phyloP scores from a whole-genome alignment of 2,888 invertebrate genomes.

The Cryptocephalus moraei region DNA sequence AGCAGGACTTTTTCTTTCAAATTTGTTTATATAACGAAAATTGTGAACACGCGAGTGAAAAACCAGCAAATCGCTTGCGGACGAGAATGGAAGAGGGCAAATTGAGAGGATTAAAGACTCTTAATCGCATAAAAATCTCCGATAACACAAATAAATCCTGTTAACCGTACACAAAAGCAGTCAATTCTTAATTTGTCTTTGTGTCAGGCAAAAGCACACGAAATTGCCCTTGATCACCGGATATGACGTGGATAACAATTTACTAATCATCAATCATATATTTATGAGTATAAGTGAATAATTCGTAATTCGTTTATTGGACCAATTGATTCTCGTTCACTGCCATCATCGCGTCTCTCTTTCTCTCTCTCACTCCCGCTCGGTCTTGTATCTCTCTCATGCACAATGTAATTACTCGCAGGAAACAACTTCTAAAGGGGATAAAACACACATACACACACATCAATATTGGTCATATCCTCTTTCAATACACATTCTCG shows the following conservation, averaged over 20 bases:
- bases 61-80: too few species aligned
- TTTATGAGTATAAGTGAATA: constrained; percentile 38
- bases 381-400: neutral
- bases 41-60: too few species aligned
- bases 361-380: too few species aligned
- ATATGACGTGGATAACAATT: constrained; percentile 37
- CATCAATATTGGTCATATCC: constrained; percentile 21
- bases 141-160: too few species aligned
- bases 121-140: too few species aligned
- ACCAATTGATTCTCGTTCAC: constrained; percentile 32
- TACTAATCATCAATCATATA: constrained; percentile 41
- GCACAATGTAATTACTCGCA: constrained; percentile 4
- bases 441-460: neutral
- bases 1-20: too few species aligned
- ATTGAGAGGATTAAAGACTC: too few species aligned
- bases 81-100: too few species aligned
- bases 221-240: constrained; percentile 27
- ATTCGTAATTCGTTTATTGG: constrained; percentile 30
- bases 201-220: constrained; percentile 6
- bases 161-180: too few species aligned
- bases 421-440: constrained; percentile 16
- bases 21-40: too few species aligned
- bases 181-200: constrained; percentile 7
- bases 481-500: constrained; percentile 6
- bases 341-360: constrained; percentile 7